These are phyloP conservation scores for Ichneumon xanthorius DNA, from an alignment of 2,888 invertebrate species.

Conservation along the genomic window DNA sequence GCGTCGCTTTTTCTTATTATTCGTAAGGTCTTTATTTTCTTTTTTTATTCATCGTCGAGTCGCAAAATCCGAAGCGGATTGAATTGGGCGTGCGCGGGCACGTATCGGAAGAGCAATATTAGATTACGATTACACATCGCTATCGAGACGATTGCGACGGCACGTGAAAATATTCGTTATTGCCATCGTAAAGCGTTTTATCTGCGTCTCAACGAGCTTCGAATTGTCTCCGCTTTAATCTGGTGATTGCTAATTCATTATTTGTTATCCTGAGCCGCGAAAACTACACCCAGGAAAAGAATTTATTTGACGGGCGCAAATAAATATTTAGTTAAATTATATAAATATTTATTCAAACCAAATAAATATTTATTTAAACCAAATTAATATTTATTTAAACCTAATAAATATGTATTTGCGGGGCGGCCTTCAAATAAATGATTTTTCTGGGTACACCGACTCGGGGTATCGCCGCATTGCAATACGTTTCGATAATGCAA, in stretches of 20 bases:
- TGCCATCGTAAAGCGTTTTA: neutral
- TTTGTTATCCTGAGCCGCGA: neutral
- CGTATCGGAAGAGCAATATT: neutral
- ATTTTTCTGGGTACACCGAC: too few relatives aligned
- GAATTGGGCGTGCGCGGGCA: neutral
- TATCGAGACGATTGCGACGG: neutral
- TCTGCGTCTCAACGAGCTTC: neutral
- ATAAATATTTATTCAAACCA: too few relatives aligned
- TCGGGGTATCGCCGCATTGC: too few relatives aligned
- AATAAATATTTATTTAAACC: too few relatives aligned
- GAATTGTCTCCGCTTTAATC: neutral
- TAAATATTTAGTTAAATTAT: too few relatives aligned
- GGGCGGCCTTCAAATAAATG: too few relatives aligned
- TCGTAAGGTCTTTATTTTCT: too few relatives aligned
- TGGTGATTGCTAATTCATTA: neutral
- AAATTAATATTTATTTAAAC: too few relatives aligned
- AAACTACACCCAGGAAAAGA: neutral
- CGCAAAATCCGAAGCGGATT: neutral
- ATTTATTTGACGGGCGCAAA: too few relatives aligned
- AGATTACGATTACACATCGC: conserved; percentile 7
- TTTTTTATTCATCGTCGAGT: neutral
- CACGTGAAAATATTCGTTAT: conserved; percentile 13
- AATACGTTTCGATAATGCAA: too few relatives aligned
- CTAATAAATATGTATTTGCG: too few relatives aligned
- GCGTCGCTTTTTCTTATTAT: too few relatives aligned